Evolutionary conservation across 1,140 invertebrate genomes (phyloP).

Genomic region (Dysdera silvatica): DNA sequence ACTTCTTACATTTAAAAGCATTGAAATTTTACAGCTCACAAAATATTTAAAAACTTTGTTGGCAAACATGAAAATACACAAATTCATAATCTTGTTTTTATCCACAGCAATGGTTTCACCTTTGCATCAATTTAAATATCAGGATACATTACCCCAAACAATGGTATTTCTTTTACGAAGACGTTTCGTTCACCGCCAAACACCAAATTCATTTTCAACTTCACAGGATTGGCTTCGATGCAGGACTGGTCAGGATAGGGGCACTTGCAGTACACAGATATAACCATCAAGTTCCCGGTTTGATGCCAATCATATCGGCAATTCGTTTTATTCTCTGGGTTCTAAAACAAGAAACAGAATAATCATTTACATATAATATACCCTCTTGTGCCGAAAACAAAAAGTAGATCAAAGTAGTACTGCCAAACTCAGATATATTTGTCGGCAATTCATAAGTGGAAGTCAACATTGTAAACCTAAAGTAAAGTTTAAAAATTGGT

Average conservation of each 20-base stretch:
- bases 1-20: too few species aligned
- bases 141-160: constrained; percentile 64
- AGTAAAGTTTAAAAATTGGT: too few species aligned
- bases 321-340: constrained; percentile 52
- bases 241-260: constrained; percentile 66
- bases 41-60: too few species aligned
- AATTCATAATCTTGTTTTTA: too few species aligned
- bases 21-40: too few species aligned
- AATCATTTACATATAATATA: background rate
- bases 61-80: too few species aligned
- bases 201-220: constrained; percentile 63
- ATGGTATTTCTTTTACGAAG: constrained; percentile 71
- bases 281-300: constrained; percentile 67
- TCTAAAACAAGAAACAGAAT: constrained; percentile 36
- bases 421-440: too few species aligned
- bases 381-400: too few species aligned
- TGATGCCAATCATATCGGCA: constrained; percentile 93
- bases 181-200: constrained; percentile 69
- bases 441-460: too few species aligned
- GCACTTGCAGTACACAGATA: constrained; percentile 84
- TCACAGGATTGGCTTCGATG: constrained; percentile 76
- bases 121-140: background rate
- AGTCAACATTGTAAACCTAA: too few species aligned
- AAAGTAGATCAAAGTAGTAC: too few species aligned
- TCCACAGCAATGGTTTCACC: too few species aligned